These are phyloP conservation scores for Mallotus villosus DNA, from an alignment of 2,797 vertebrate species.

Conservation along the genomic window DNA sequence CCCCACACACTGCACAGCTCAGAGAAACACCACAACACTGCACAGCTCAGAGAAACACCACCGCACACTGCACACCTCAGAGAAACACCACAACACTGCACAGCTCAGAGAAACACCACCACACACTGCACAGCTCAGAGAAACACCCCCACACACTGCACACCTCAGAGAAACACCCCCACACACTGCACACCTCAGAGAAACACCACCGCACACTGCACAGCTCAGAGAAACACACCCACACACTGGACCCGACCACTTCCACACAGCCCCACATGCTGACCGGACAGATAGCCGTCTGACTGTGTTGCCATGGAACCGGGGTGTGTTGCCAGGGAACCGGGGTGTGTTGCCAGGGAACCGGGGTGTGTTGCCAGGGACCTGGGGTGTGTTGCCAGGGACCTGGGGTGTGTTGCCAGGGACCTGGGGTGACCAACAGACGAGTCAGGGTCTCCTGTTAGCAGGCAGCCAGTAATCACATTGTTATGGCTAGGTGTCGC, in stretches of 20 bases:
- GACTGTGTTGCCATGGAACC: slow-evolving; percentile 3
- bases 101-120: too few relatives aligned
- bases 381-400: background rate
- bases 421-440: background rate
- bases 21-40: too few relatives aligned
- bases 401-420: background rate
- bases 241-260: background rate
- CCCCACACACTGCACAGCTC: too few relatives aligned
- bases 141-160: too few relatives aligned
- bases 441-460: background rate
- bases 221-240: too few relatives aligned
- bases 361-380: background rate
- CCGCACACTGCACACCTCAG: too few relatives aligned
- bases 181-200: too few relatives aligned
- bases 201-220: too few relatives aligned
- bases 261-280: background rate
- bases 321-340: background rate
- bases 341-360: background rate
- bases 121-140: too few relatives aligned
- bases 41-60: too few relatives aligned
- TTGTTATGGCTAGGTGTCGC: slow-evolving; percentile 29
- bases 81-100: too few relatives aligned
- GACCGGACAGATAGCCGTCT: background rate
- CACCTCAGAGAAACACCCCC: too few relatives aligned
- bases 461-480: slow-evolving; percentile 23